Evolutionary conservation across 37 sponge, comb jelly and placozoan species (phyloP), one percentile per base, ranked within the genome.

Genomic region (Halichondria panicea): DNA sequence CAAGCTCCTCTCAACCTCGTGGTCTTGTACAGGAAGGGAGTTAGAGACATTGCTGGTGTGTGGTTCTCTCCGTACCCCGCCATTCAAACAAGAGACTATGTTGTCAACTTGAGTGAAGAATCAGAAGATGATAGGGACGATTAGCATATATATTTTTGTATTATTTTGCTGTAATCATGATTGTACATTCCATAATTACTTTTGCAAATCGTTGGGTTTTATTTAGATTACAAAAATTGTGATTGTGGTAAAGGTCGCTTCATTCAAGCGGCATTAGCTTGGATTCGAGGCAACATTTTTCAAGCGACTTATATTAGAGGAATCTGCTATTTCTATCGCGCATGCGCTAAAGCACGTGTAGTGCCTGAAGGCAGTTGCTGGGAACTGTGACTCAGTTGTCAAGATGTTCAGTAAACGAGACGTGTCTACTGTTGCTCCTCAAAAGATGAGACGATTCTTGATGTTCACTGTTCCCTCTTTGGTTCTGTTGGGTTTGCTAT

Each of bases 21-120:
- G 0, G 58, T 78, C 31, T 12, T 78, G 59, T 78, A 78, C 33
- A 56, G 79, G 11, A 78, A 68, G 59, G 79, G 79, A 3, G 27
- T 56, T 15, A 69, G 79, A 2, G 68, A 78, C 59, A 78, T 78
- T 12, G 79, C 67, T 43, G 79, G 41, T 4, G 48, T 78, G 69
- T 78, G 25, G 32, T 78, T 66, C 32, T 41, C 54, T 44, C 69
- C 68, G 7, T 78, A 68, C 21, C 75, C 75, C 24, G 31, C 60
- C 11, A 18, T 24, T 19, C 45, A 31, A 7, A 21, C 60, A 4
- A 40, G 3, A 11, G 63, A 28, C 0, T n/a, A 32, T 44, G 31
- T 12, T 31, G 37, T 75, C 62, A 42, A 55, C 1, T 15, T 75
- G 31, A 63, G 62, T 44, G 63, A 75, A 31, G 75, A 75, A 42